These are phyloP conservation scores for Passer montanus DNA, from an alignment of 2,113 vertebrate species.

Conservation along the genomic window DNA sequence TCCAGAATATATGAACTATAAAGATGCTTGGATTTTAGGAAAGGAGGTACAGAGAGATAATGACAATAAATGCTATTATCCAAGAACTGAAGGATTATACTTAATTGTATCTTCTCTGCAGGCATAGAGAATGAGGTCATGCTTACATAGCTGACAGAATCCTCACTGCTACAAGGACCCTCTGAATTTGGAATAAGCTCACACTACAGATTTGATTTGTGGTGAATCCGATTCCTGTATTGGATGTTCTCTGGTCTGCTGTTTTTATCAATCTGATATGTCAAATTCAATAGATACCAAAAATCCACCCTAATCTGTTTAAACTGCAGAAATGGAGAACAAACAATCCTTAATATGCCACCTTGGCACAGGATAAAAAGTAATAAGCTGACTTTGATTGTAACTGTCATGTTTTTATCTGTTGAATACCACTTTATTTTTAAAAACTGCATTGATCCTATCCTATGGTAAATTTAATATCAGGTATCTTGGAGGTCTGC, in stretches of 20 bases:
- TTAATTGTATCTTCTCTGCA: background rate
- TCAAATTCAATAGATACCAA: slow-evolving; percentile 2
- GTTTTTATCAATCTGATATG: background rate
- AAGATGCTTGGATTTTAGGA: background rate
- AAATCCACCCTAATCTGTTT: background rate
- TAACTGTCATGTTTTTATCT: background rate
- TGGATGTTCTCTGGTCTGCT: background rate
- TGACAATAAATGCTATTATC: background rate
- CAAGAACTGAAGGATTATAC: background rate
- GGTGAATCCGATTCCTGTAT: background rate
- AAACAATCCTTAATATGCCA: background rate
- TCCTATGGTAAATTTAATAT: background rate
- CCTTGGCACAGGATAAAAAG: background rate
- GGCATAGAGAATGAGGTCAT: slow-evolving; percentile 2
- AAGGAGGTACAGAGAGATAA: background rate
- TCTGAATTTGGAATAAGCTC: slow-evolving; percentile 13
- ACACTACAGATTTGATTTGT: slow-evolving; percentile 10
- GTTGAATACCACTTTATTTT: background rate
- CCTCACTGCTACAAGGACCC: background rate
- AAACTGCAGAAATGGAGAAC: background rate
- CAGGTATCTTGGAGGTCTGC: background rate
- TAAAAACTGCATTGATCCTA: background rate
- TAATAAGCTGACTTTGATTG: background rate
- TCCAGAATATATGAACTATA: background rate
- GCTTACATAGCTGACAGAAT: background rate